Evolutionary conservation across 2,888 invertebrate genomes (phyloP), one percentile per base, ranked within the genome.

Genomic region (Geotrupes spiniger): DNA sequence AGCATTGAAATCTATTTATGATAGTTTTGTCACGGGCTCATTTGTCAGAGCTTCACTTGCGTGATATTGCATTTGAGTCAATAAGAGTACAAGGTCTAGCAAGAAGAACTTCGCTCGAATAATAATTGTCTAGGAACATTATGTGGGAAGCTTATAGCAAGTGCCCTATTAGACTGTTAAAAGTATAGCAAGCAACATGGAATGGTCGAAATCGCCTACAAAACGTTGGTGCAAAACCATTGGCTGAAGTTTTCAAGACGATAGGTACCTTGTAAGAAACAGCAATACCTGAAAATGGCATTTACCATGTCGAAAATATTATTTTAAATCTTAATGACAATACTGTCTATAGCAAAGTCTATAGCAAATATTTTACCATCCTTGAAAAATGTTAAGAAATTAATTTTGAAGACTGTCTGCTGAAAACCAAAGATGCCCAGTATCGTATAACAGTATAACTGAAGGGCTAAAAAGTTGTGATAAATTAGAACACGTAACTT

Each of bases 51-150:
- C 72, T 99, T 6, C 95, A 99, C 66, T 78, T 99, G 5, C 96
- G 96, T 69, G 97, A 99, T 73, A 97, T 98, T 73, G 98, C 98
- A 0, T 88, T 98, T 60, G 98, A 97, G 0, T 96, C 97, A 0
- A 90, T 94, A 59, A 97, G 96, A 16, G 90, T 96, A 37, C 82
- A 87, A 57, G 95, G 94, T 0, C 76, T 98, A 6, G 88, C 89
- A 0, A 15, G 79, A 89, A 75, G 86, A 86, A 63, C 74, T 99
- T 0, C 79, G 87, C 28, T 75, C 99, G 0, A 95, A 97, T 70
- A 99, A 99, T 73, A 96, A 95, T 67, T 98, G 98, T 0, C 77
- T 98, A 5, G 98, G 98, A 3, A 89, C 91, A 43, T 83, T 84
- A 0, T 98, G 97, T 5, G 96, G 92, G 2, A 83, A 78, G 71